These are phyloP conservation scores for Metacarcinus magister DNA, from an alignment of 2,888 invertebrate genomes.

Conservation along the genomic window DNA sequence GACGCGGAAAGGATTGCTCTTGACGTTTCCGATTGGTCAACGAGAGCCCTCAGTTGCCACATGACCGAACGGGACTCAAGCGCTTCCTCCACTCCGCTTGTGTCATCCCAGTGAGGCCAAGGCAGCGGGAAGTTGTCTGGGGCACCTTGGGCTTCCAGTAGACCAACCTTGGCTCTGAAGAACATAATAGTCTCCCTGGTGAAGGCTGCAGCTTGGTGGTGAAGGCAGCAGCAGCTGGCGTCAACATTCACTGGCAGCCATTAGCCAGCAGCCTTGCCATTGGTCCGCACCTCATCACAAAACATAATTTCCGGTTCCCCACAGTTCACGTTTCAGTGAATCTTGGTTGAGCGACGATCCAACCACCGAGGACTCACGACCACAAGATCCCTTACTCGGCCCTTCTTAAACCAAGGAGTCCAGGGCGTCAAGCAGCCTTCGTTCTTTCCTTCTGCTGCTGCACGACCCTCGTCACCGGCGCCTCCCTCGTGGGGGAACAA, in stretches of 20 bases:
- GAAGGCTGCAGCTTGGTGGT: not conserved
- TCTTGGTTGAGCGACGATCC: not conserved
- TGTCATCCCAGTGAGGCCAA: not conserved
- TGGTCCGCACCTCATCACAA: conserved; percentile 10
- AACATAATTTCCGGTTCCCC: conserved; percentile 72
- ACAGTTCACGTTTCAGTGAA: conserved; percentile 56
- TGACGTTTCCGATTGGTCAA: conserved; percentile 79
- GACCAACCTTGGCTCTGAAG: not conserved
- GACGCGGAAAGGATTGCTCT: conserved; percentile 73
- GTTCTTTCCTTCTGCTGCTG: not conserved
- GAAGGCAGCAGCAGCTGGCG: conserved; percentile 51
- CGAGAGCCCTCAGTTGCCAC: conserved; percentile 63
- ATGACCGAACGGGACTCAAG: not conserved
- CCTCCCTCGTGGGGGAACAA: not conserved
- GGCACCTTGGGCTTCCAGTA: too few relatives aligned
- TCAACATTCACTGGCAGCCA: conserved; percentile 59
- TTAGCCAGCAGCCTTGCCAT: conserved; percentile 41
- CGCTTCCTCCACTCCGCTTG: not conserved
- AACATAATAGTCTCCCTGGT: not conserved
- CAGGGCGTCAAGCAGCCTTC: not conserved
- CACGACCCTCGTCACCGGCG: not conserved
- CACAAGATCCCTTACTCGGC: not conserved
- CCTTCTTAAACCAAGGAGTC: not conserved
- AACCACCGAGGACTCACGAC: not conserved
- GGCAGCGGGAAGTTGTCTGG: not conserved